These are phyloP conservation scores for Kryptolebias ocellatus DNA, from an alignment of 2,797 vertebrate genomes.

Conservation along the genomic window DNA sequence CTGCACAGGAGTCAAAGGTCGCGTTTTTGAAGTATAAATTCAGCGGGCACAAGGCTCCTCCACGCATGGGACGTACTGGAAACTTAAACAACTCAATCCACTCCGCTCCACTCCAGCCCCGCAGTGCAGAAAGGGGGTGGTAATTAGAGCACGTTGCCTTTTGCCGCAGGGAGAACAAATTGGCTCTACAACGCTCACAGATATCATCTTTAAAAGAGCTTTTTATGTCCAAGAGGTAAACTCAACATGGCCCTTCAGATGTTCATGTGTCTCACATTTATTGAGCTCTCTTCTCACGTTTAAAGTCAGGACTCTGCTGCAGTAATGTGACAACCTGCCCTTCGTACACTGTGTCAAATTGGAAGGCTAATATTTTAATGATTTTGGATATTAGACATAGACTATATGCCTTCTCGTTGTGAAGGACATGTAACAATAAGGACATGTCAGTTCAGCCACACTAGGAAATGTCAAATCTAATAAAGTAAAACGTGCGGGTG, in stretches of 20 bases:
- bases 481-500: neutral
- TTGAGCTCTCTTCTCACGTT: conserved; percentile 85
- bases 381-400: conserved; percentile 82
- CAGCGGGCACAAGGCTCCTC: conserved; percentile 59
- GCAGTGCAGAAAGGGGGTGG: conserved; percentile 38
- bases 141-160: conserved; percentile 88
- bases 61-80: conserved; percentile 66
- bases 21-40: conserved; percentile 85
- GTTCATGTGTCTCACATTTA: conserved; percentile 86
- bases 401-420: conserved; percentile 31
- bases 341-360: conserved; percentile 87
- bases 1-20: conserved; percentile 78
- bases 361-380: conserved; percentile 89
- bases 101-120: conserved; percentile 29
- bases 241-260: conserved; percentile 83
- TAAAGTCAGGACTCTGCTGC: conserved; percentile 77
- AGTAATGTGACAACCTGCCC: conserved; percentile 75
- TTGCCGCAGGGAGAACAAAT: conserved; percentile 83
- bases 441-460: conserved; percentile 13
- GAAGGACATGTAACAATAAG: conserved; percentile 1
- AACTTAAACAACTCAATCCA: conserved; percentile 74
- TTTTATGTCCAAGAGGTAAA: conserved; percentile 77
- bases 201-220: conserved; percentile 93
- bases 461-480: neutral
- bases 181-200: conserved; percentile 81